phyloP scores from a whole-genome alignment of 1,140 invertebrate species.

The Pseudomyrmex concolor region DNA sequence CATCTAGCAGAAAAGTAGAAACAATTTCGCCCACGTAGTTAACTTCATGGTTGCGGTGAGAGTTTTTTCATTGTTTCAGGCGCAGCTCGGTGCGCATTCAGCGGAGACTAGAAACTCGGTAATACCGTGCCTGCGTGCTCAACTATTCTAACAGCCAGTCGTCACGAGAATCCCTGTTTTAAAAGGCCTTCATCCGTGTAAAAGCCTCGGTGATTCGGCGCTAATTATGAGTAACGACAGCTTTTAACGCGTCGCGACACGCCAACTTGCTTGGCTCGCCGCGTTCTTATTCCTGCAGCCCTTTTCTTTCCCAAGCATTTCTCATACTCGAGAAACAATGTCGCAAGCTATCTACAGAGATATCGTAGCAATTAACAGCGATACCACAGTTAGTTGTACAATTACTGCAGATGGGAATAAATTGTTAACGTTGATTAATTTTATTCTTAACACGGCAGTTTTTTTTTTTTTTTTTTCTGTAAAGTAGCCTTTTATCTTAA shows the following conservation, averaged over 20 bases:
- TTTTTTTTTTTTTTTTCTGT: background rate
- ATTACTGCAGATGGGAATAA: constrained; percentile 29
- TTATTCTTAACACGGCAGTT: constrained; percentile 3
- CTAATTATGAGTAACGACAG: constrained; percentile 81
- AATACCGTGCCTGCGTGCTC: constrained; percentile 61
- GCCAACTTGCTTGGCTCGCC: constrained; percentile 62
- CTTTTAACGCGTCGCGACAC: constrained; percentile 75
- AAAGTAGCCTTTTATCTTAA: background rate
- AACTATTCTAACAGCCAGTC: constrained; percentile 71
- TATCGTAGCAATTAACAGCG: constrained; percentile 47
- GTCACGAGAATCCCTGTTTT: constrained; percentile 75
- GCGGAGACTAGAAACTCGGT: constrained; percentile 55
- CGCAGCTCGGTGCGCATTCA: constrained; percentile 36
- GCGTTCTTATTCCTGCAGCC: constrained; percentile 30
- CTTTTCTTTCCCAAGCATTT: constrained; percentile 64
- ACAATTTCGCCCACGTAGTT: constrained; percentile 49
- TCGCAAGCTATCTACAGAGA: constrained; percentile 45
- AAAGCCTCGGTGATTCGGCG: constrained; percentile 77
- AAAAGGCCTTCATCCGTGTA: constrained; percentile 77
- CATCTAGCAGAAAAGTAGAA: constrained; percentile 28
- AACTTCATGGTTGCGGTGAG: constrained; percentile 42
- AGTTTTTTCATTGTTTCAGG: constrained; percentile 53
- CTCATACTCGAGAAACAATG: constrained; percentile 54
- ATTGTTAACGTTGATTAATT: constrained; percentile 25
- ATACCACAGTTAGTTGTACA: background rate